These are phyloP conservation scores for Xestobium rufovillosum DNA, from an alignment of 2,888 invertebrate species.

Conservation along the genomic window DNA sequence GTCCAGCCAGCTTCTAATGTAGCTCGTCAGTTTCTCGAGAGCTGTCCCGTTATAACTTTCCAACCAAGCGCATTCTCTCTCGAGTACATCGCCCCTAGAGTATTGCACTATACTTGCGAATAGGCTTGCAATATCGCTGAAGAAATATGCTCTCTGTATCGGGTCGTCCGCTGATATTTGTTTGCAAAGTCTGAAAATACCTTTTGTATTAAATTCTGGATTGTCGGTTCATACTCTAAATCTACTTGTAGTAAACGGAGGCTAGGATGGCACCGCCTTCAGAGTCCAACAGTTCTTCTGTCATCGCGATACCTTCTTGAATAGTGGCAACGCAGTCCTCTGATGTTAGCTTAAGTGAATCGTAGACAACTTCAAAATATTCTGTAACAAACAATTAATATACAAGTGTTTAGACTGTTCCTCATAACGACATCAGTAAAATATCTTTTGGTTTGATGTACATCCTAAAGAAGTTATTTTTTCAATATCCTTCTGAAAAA, in stretches of 20 bases:
- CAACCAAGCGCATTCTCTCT: slow-evolving; percentile 17
- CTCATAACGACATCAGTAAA: too few species aligned
- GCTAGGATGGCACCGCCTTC: slow-evolving; percentile 35
- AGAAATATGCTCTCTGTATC: slow-evolving; percentile 21
- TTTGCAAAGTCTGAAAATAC: slow-evolving; percentile 15
- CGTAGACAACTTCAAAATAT: slow-evolving; percentile 47
- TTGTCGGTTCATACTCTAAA: background rate
- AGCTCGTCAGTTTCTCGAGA: slow-evolving; percentile 20
- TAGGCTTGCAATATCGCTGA: slow-evolving; percentile 16
- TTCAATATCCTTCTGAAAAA: background rate
- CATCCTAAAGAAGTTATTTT: background rate
- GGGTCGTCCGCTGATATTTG: slow-evolving; percentile 15
- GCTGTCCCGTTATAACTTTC: slow-evolving; percentile 10
- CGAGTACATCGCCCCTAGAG: slow-evolving; percentile 16
- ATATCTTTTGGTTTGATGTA: too few species aligned
- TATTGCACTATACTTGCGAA: slow-evolving; percentile 24
- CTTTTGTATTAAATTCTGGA: background rate
- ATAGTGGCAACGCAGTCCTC: slow-evolving; percentile 41
- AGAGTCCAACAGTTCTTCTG: slow-evolving; percentile 34
- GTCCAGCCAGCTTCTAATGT: slow-evolving; percentile 13
- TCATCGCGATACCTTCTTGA: slow-evolving; percentile 36
- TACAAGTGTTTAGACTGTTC: background rate
- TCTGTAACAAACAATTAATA: slow-evolving; percentile 37
- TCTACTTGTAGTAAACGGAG: slow-evolving; percentile 45
- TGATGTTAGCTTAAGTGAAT: slow-evolving; percentile 37